A percentile compares a stretch with the other conserved stretches of the same genome.
Evolutionary conservation across 1,140 invertebrate species (phyloP).

Genomic region (Drosophila virilis): DNA sequence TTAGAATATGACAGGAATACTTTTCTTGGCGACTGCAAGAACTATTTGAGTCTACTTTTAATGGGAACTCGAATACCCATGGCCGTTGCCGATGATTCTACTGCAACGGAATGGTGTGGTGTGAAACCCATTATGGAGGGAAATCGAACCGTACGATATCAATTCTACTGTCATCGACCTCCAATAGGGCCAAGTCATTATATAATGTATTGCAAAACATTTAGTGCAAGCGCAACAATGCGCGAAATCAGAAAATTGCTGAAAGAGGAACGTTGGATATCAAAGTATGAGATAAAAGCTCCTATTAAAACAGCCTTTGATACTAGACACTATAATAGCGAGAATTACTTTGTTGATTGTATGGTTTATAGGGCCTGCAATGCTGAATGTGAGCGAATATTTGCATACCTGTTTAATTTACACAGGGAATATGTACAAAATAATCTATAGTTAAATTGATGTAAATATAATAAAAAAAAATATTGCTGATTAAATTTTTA

Average conservation of each 20-base stretch:
- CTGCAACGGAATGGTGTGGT: neutral
- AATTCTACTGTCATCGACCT: constrained; percentile 3
- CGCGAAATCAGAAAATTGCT: constrained; percentile 1
- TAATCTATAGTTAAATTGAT: neutral
- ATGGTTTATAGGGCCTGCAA: neutral
- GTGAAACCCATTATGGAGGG: neutral
- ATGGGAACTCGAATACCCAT: neutral
- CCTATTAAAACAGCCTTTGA: too few relatives aligned
- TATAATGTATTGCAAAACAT: neutral
- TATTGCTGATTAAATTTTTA: too few relatives aligned
- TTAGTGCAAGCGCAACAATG: neutral
- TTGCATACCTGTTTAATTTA: neutral
- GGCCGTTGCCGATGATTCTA: neutral
- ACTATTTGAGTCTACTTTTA: neutral
- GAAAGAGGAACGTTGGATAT: constrained; percentile 21
- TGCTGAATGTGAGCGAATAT: neutral
- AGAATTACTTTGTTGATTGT: neutral
- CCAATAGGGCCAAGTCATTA: neutral
- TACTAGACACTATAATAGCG: neutral
- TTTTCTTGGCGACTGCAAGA: neutral
- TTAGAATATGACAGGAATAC: neutral
- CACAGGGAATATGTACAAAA: neutral
- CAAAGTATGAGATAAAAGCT: constrained; percentile 13
- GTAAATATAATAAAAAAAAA: too few relatives aligned
- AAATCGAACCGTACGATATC: neutral